Evolutionary conservation across 1,140 invertebrate species (phyloP).

Genomic region (Melanaphis sacchari): DNA sequence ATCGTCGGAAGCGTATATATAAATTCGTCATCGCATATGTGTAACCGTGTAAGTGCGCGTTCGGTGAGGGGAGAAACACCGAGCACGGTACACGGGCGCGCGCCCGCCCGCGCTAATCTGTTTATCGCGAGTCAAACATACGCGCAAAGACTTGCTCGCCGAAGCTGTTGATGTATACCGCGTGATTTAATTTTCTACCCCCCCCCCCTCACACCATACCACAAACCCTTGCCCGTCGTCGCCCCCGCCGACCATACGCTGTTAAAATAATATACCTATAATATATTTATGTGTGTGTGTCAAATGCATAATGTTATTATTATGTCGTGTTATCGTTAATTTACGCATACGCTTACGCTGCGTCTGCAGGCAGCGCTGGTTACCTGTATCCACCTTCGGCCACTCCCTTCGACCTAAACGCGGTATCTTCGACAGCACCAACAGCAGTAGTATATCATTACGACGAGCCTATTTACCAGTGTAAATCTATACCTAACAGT

Average conservation of each 20-base stretch:
- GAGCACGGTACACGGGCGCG: neutral
- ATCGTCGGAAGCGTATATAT: neutral
- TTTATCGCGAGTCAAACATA: constrained; percentile 39
- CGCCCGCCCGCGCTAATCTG: neutral
- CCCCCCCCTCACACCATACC: too few species aligned
- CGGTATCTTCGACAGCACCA: too few species aligned
- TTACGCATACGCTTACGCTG: too few species aligned
- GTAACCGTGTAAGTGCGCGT: neutral
- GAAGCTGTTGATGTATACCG: neutral
- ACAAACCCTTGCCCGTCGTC: neutral
- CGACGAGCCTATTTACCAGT: too few species aligned
- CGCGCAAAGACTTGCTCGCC: neutral
- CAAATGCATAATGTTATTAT: too few species aligned
- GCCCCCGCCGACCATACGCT: neutral
- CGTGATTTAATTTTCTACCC: constrained; percentile 8
- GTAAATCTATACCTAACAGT: too few species aligned
- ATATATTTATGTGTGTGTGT: too few species aligned
- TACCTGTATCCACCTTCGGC: too few species aligned
- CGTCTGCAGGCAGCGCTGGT: too few species aligned
- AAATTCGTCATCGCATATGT: neutral
- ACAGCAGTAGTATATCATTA: too few species aligned
- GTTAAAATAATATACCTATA: neutral
- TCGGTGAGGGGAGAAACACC: neutral
- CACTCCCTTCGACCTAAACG: too few species aligned
- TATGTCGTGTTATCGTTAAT: too few species aligned